phyloP scores from a whole-genome alignment of 1,140 invertebrate species.

The Solen grandis region DNA sequence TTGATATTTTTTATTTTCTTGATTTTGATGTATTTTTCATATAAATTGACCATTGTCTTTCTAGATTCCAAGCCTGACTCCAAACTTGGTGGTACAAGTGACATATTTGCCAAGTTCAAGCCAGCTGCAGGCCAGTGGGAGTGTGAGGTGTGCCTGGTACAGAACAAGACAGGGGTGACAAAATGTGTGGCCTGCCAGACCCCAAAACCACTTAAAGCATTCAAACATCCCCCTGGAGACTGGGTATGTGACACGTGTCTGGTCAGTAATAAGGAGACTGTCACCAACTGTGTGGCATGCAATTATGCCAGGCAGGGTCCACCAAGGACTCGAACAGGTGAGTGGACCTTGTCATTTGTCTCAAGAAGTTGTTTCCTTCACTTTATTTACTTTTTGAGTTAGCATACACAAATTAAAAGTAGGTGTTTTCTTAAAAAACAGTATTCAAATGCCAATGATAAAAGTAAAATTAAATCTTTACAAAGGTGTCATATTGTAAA shows the following conservation, averaged over 20 bases:
- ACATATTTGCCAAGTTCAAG: slow-evolving; percentile 84
- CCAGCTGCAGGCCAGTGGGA: slow-evolving; percentile 84
- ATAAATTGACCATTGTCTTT: too few species aligned
- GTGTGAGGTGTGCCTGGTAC: slow-evolving; percentile 85
- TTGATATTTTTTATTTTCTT: too few species aligned
- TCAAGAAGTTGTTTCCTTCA: slow-evolving; percentile 25
- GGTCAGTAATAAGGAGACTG: slow-evolving; percentile 84
- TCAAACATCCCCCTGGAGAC: slow-evolving; percentile 82
- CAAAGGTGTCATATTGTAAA: too few species aligned
- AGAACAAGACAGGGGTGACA: slow-evolving; percentile 83
- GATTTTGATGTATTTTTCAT: too few species aligned
- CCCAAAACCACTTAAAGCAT: slow-evolving; percentile 83
- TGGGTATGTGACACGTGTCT: slow-evolving; percentile 87
- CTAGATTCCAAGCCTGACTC: too few species aligned
- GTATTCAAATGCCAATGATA: too few species aligned
- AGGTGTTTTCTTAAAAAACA: too few species aligned
- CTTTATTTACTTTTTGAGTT: neutral
- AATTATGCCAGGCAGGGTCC: slow-evolving; percentile 66
- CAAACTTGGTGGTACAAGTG: too few species aligned
- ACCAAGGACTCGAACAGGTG: slow-evolving; percentile 33
- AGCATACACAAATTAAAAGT: neutral
- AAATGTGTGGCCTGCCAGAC: slow-evolving; percentile 86
- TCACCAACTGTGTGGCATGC: slow-evolving; percentile 85
- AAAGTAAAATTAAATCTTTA: too few species aligned
- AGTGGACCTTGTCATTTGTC: too few species aligned